These are phyloP conservation scores for Silurus lanzhouensis DNA, from an alignment of 2,797 vertebrate species.

Conservation along the genomic window DNA sequence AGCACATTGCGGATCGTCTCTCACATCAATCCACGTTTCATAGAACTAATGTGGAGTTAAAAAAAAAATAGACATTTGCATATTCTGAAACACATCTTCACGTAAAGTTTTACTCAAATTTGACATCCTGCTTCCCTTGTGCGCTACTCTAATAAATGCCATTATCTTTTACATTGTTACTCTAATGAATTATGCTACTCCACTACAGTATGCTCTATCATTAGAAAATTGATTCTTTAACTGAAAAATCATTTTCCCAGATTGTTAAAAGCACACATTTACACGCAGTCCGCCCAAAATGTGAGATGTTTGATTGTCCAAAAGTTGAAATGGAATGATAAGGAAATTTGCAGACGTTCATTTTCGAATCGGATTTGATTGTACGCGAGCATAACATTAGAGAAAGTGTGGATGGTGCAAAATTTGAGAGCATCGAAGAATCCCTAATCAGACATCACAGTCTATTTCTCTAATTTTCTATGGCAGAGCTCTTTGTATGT, in stretches of 20 bases:
- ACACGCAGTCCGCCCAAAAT: background rate
- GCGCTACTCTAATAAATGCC: background rate
- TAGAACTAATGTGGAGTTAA: background rate
- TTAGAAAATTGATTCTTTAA: background rate
- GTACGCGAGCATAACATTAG: background rate
- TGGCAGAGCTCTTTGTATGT: background rate
- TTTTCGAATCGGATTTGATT: background rate
- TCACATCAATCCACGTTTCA: background rate
- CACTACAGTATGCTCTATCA: background rate
- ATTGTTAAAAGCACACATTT: background rate
- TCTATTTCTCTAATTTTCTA: background rate
- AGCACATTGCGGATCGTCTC: background rate
- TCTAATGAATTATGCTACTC: background rate
- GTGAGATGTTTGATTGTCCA: background rate
- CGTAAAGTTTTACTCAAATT: background rate
- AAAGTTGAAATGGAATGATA: background rate
- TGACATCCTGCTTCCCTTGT: background rate
- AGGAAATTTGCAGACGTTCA: background rate
- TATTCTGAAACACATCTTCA: background rate
- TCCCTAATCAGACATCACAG: background rate
- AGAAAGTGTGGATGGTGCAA: background rate
- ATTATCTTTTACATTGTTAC: background rate
- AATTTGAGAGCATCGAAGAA: background rate
- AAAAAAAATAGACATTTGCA: background rate
- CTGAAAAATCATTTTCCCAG: background rate